Conservation (phyloP, 2,113 vertebrate species). For the Muntiacus muntjak region DNA sequence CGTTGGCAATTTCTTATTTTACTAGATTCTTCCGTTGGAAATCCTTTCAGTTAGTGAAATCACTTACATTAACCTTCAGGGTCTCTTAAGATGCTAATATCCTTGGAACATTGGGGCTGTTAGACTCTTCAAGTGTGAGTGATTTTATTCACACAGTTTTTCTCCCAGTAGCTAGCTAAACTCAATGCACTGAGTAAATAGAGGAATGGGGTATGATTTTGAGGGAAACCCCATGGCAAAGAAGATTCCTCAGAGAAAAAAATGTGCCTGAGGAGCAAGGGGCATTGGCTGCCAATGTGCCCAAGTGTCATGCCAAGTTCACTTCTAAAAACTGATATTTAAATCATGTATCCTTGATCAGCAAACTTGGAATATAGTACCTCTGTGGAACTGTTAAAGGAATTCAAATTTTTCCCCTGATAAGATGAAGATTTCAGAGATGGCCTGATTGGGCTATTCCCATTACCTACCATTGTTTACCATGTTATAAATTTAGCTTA, state of each 20-base stretch:
- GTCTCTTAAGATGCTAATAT: not conserved
- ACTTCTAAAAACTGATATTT: not conserved
- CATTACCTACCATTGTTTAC: not conserved
- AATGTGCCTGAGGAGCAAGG: not conserved
- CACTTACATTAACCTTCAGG: not conserved
- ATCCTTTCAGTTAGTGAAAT: conserved; percentile 22
- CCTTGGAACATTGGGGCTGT: not conserved
- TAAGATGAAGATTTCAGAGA: not conserved
- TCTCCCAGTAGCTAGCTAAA: not conserved
- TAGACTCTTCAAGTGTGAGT: not conserved
- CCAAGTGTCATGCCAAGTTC: not conserved
- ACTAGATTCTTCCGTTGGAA: not conserved
- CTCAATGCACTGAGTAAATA: not conserved
- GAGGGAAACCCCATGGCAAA: not conserved
- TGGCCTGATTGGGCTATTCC: not conserved
- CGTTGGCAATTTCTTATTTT: not conserved
- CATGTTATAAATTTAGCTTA: not conserved
- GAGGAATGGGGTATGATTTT: not conserved
- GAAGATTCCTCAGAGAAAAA: not conserved
- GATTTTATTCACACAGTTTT: not conserved
- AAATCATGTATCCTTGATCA: not conserved
- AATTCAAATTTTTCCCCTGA: not conserved
- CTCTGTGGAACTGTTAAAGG: not conserved
- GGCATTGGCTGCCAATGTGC: not conserved
- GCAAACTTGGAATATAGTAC: not conserved